Evolutionary conservation across 2,888 invertebrate species (phyloP), one percentile per base, ranked within the genome.

Genomic region (Galerucella calmariensis): DNA sequence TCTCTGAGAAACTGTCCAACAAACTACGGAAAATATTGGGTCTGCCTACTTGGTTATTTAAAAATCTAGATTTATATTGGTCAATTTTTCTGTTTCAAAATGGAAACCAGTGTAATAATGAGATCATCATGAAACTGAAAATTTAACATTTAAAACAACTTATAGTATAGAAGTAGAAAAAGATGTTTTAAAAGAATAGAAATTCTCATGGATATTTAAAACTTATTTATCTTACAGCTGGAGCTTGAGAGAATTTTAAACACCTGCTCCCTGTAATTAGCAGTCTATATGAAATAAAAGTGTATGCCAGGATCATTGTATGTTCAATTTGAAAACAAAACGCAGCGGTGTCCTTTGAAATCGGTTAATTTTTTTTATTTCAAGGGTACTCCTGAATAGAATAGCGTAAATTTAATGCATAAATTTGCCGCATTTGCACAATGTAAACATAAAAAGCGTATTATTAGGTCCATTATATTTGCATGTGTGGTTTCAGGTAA

Each of bases 401-500:
- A 63, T 53, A 51, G 67, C 35, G 51, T 41, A 51, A 70, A 70
- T 75, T 72, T 73, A 75, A 75, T 75, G 66, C 67, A 70, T 65
- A 66, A 56, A 72, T 70, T 69, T 71, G 65, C 73, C 74, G 71
- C 74, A 69, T 65, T 65, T 63, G 74, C 58, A 74, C 76, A 74
- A 73, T 63, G 41, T 71, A 65, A 65, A 76, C 51, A 76, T 72
- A 67, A 70, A 73, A 69, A 75, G 76, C 68, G 68, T 51, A 74
- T 76, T 76, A 74, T 76, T 76, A 76, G 65, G 61, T 71, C 76
- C 74, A 76, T 76, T 76, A 74, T 74, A 68, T 70, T 67, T 68
- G 68, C 76, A 74, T 76, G 68, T 71, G 76, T 62, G 67, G 76
- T 73, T 68, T 53, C 70, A 73, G 73, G 75, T 75, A 75, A 75